Base-by-base conservation (phyloP, 2,113 vertebrate genomes). In the Lates calcarifer region DNA sequence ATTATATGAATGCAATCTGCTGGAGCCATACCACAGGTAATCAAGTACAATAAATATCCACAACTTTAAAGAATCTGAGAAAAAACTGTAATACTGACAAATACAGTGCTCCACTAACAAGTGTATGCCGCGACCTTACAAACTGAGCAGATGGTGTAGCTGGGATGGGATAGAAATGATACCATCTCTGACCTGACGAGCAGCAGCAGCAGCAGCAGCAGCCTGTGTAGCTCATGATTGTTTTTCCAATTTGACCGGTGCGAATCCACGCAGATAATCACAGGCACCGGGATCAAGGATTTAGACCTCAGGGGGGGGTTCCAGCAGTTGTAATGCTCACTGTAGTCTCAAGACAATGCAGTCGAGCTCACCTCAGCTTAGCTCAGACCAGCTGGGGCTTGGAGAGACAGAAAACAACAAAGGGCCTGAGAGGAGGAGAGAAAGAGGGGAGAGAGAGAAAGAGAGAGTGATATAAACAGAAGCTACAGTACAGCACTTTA, bases 251-350 rank as follows among this genome's bases (percentile, higher is more conserved):
- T 81, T 86, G 83, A 86, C 90, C 87, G 81, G 83, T 82, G 77
- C 3, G 68, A 93, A 87, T 91, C 89, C 88, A 81, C 73, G 55
- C 84, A 72, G 88, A 91, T 92, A 92, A 93, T 93, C 88, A 84
- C 77, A 29, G 74, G 58, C 86, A 65, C 63, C 17, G 20, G 80
- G 91, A 90, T 91, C 82, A 90, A 79, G 91, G 92, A 90, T 90
- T 93, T 88, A 91, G 79, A 82, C 82, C 83, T 90, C 86, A 11
- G 67, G 68, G 80, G 45, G 45, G 84, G 74, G 79, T 31, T 83
- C 74, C 35, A 63, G 73, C 49, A 55, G 53, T 84, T 77, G 58
- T 82, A 84, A 89, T 69, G 83, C 79, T 37, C 82, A 13, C 14
- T 9, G 70, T 43, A 14, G 78, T 89, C 82, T 88, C 82, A 77